Conservation (phyloP, 2,797 vertebrate species). For the Cuniculus paca region DNA sequence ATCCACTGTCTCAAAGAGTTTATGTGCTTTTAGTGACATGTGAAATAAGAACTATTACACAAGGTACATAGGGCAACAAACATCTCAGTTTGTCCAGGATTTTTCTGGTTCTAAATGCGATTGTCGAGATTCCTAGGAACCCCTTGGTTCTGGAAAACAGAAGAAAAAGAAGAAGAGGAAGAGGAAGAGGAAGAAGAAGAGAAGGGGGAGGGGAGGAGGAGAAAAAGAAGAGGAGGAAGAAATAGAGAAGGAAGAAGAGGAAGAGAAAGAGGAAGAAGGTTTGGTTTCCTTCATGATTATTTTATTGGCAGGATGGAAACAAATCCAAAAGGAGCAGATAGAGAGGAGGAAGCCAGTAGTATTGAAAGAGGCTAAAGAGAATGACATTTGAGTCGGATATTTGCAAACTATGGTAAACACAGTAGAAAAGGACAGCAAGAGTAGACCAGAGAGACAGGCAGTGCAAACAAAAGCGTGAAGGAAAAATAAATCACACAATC, state of each 20-base stretch:
- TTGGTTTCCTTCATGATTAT: background rate
- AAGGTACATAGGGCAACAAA: background rate
- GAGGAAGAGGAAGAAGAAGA: too few relatives aligned
- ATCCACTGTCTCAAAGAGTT: background rate
- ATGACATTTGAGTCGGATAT: background rate
- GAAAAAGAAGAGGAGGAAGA: too few relatives aligned
- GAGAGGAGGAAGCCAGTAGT: background rate
- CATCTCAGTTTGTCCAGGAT: background rate
- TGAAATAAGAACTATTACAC: background rate
- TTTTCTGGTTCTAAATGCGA: background rate
- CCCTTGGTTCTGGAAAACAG: background rate
- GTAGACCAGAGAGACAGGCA: background rate
- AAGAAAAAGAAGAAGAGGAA: too few relatives aligned
- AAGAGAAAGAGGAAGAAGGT: background rate
- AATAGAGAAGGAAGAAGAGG: too few relatives aligned
- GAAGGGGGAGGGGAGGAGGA: too few relatives aligned
- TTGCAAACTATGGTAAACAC: background rate
- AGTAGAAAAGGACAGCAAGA: background rate
- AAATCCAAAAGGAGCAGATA: fast-evolving
- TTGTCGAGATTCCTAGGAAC: background rate
- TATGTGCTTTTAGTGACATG: fast-evolving
- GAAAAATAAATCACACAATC: background rate
- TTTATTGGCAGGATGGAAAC: background rate
- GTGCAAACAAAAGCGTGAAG: background rate
- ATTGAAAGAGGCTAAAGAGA: background rate